Conservation (phyloP, 1,140 invertebrate genomes). For the Hetaerina americana region DNA sequence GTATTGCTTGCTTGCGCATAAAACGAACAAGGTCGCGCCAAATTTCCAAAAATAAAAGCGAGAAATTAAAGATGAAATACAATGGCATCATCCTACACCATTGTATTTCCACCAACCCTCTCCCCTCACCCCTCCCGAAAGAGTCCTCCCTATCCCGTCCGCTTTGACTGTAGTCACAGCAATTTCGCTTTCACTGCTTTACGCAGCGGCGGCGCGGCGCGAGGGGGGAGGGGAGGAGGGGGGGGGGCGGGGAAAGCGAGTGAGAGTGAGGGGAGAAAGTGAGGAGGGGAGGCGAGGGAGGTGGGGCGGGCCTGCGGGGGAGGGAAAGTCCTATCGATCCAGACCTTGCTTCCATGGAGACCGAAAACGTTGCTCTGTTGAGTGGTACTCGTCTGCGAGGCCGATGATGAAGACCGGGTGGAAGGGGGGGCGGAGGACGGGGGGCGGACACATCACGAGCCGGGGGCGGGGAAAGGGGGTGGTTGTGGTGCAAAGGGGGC, state of each 20-base stretch:
- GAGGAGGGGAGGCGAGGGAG: too few relatives aligned
- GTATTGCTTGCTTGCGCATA: too few relatives aligned
- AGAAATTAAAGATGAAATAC: too few relatives aligned
- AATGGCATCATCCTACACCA: too few relatives aligned
- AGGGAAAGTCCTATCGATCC: background rate
- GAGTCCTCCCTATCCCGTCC: background rate
- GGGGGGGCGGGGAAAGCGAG: too few relatives aligned
- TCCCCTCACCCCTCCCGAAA: background rate
- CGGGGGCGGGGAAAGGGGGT: background rate
- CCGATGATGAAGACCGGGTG: background rate
- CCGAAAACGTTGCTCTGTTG: background rate
- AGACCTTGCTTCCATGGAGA: background rate
- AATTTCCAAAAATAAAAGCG: too few relatives aligned
- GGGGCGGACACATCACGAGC: background rate
- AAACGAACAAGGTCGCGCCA: too few relatives aligned
- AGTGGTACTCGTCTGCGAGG: background rate
- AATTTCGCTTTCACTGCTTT: background rate
- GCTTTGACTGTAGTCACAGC: background rate
- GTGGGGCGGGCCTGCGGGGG: background rate
- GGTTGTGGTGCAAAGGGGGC: background rate
- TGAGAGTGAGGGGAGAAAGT: too few relatives aligned
- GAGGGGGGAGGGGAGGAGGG: background rate
- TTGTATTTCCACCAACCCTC: background rate
- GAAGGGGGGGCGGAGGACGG: background rate
- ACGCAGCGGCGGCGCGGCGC: background rate